Conservation (phyloP, 2,888 invertebrate species). For the Synergus laeviventris region DNA sequence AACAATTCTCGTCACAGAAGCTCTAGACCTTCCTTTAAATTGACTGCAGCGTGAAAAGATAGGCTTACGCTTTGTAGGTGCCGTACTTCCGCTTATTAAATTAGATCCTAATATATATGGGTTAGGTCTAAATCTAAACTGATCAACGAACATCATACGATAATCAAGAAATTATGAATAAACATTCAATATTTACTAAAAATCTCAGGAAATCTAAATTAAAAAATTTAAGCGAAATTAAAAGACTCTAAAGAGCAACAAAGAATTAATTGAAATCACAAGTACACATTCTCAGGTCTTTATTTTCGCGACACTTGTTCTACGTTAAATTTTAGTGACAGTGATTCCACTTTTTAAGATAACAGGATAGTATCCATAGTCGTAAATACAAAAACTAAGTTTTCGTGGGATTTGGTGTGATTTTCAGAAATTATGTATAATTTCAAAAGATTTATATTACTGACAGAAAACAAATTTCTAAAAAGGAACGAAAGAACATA, state of each 20-base stretch:
- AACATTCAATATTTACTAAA: background rate
- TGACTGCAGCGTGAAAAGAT: slow-evolving; percentile 21
- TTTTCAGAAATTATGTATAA: too few relatives aligned
- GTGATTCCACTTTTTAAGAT: background rate
- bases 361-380: background rate
- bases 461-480: too few relatives aligned
- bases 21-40: slow-evolving; percentile 1
- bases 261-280: background rate
- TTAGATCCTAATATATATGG: slow-evolving; percentile 14
- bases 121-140: slow-evolving; percentile 3
- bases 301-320: background rate
- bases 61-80: slow-evolving; percentile 4
- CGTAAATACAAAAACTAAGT: too few relatives aligned
- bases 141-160: background rate
- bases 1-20: slow-evolving; percentile 2
- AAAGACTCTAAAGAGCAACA: background rate
- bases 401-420: too few relatives aligned
- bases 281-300: background rate
- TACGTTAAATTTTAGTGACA: background rate
- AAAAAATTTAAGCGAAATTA: background rate
- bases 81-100: slow-evolving; percentile 3
- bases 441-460: too few relatives aligned
- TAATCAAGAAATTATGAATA: background rate
- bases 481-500: too few relatives aligned
- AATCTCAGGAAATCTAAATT: background rate